Evolutionary conservation across 2,113 vertebrate genomes (phyloP), one percentile per base, ranked within the genome.

Genomic region (Sylvietta virens): DNA sequence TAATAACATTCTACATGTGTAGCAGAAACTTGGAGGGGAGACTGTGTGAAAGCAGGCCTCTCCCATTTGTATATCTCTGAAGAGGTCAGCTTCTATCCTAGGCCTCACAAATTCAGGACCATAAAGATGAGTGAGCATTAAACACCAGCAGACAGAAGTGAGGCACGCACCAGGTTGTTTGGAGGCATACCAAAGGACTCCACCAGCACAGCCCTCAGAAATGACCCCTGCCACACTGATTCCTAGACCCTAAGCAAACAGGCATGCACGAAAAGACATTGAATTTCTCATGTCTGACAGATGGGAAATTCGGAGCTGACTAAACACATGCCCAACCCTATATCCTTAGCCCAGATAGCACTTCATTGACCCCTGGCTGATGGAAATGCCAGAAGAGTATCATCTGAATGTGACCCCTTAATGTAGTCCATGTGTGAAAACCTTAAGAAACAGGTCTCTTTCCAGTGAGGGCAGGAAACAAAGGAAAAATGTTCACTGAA

Each of bases 361-460:
- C 86, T 96, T 95, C 87, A 92, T 95, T 93, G 94, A 96, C 93
- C 95, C 72, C 88, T 76, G 81, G 33, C 69, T 96, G 94, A 94
- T 95, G 94, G 95, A 95, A 96, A 96, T 90, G 93, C 90, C 95
- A 97, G 94, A 94, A 93, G 72, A 95, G 90, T 86, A 96, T 88
- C 85, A 81, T 96, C 95, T 91, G 86, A 94, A 95, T 88, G 93
- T 86, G 90, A 97, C 92, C 96, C 61, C 93, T 96, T 95, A 97
- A 95, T 94, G 90, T 86, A 92, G 92, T 96, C 95, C 96, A 96
- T 95, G 96, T 97, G 95, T 93, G 93, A 96, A 95, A 96, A 81
- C 69, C 90, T 67, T 92, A 88, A 94, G 79, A 73, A 90, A 94
- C 65, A 15, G 86, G 88, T 90, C 82, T 48, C 15, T 66, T 96